Percentiles rank a stretch among this genome's conserved stretches.
phyloP scores from a whole-genome alignment of 2,888 invertebrate genomes.

The Drosophila tripunctata region DNA sequence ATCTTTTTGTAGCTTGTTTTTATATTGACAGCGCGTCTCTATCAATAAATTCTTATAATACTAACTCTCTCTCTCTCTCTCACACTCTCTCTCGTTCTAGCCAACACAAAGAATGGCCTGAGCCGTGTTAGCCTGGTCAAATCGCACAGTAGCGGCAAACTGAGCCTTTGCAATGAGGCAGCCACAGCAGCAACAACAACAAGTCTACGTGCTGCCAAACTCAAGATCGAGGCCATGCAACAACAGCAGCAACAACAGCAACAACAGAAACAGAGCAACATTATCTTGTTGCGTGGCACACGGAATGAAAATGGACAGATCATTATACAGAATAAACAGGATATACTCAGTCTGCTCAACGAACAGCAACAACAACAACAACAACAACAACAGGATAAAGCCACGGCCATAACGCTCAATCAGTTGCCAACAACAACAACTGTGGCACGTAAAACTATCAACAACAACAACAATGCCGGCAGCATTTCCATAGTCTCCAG shows the following conservation, averaged over 20 bases:
- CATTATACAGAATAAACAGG: constrained; percentile 84
- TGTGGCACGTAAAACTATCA: constrained; percentile 80
- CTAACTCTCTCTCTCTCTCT: not conserved
- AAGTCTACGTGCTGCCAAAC: constrained; percentile 67
- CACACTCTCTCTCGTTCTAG: constrained; percentile 19
- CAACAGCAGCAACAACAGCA: constrained; percentile 62
- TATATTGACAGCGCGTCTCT: too few relatives aligned
- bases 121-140: constrained; percentile 57
- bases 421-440: constrained; percentile 82
- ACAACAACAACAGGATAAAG: constrained; percentile 64
- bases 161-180: constrained; percentile 58
- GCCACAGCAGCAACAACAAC: constrained; percentile 56
- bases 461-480: constrained; percentile 25
- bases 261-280: constrained; percentile 80
- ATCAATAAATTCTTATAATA: not conserved
- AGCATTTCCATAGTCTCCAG: constrained; percentile 67
- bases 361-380: constrained; percentile 71
- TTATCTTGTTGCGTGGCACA: constrained; percentile 84
- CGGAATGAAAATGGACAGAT: constrained; percentile 85
- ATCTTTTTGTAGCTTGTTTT: constrained; percentile 26
- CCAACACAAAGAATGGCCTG: constrained; percentile 57
- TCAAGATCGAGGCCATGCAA: constrained; percentile 77
- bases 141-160: constrained; percentile 68
- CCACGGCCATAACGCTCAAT: constrained; percentile 79
- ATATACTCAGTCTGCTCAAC: constrained; percentile 83